These are phyloP conservation scores for Saccostrea echinata DNA, from an alignment of 1,140 invertebrate species.

Conservation along the genomic window DNA sequence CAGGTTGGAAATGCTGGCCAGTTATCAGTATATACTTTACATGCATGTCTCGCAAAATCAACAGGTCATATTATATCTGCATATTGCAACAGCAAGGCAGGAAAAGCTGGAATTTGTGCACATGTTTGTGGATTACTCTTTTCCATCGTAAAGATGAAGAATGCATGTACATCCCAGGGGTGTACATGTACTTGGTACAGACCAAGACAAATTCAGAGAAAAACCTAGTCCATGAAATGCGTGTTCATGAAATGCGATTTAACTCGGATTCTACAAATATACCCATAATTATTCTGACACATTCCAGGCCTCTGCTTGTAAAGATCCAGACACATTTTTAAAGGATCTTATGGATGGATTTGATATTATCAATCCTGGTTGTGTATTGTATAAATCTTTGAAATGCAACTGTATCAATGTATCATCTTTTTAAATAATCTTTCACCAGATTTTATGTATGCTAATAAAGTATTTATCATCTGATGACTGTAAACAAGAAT, in stretches of 20 bases:
- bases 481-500: slow-evolving; percentile 42
- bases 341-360: slow-evolving; percentile 23
- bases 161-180: slow-evolving; percentile 38
- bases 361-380: slow-evolving; percentile 19
- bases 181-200: background rate
- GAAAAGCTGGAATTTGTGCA: slow-evolving; percentile 19
- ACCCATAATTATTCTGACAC: slow-evolving; percentile 24
- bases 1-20: slow-evolving; percentile 22
- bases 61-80: slow-evolving; percentile 33
- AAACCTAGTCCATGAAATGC: background rate
- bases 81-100: slow-evolving; percentile 42
- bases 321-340: slow-evolving; percentile 40
- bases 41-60: slow-evolving; percentile 27
- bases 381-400: slow-evolving; percentile 52
- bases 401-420: slow-evolving; percentile 19
- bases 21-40: background rate
- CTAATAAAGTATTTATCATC: slow-evolving; percentile 33
- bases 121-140: slow-evolving; percentile 18
- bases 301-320: slow-evolving; percentile 13
- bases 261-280: background rate
- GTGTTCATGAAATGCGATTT: background rate
- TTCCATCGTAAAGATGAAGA: slow-evolving; percentile 30
- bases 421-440: slow-evolving; percentile 18
- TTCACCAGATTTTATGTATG: slow-evolving; percentile 36
- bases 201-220: background rate